phyloP scores from a whole-genome alignment of 2,113 vertebrate genomes.

The Datnioides undecimradiatus region DNA sequence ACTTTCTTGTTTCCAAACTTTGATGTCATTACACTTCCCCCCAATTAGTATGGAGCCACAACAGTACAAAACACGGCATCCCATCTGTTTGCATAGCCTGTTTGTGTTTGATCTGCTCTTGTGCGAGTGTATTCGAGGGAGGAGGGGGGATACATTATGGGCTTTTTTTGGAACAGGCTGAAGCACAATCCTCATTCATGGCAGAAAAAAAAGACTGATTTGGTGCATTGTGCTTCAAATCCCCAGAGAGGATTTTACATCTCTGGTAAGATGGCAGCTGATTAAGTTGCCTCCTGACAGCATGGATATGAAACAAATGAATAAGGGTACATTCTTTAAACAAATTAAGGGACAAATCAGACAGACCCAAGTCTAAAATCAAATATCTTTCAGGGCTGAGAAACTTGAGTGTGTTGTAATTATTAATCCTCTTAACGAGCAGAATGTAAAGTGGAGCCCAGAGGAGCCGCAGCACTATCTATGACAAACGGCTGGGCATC shows the following conservation, averaged over 20 bases:
- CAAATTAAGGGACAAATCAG: conserved; percentile 52
- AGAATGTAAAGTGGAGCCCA: conserved; percentile 70
- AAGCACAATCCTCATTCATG: conserved; percentile 32
- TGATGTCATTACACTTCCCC: conserved; percentile 65
- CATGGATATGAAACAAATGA: conserved; percentile 37
- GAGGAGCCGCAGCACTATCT: conserved; percentile 76
- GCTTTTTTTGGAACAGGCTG: conserved; percentile 20
- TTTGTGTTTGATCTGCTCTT: conserved; percentile 51
- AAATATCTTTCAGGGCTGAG: conserved; percentile 48
- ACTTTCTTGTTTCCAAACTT: conserved; percentile 53
- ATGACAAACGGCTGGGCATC: conserved; percentile 71
- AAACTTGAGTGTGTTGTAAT: conserved; percentile 60
- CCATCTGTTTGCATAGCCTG: conserved; percentile 55
- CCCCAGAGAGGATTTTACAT: conserved; percentile 14
- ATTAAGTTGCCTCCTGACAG: conserved; percentile 27
- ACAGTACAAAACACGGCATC: conserved; percentile 49
- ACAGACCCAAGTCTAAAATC: conserved; percentile 34
- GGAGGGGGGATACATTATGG: conserved; percentile 6
- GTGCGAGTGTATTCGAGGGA: conserved; percentile 15
- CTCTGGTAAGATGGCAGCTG: conserved; percentile 39
- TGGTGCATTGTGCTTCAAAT: conserved; percentile 30
- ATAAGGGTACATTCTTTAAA: conserved; percentile 29
- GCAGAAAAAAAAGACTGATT: conserved; percentile 24
- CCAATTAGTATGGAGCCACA: conserved; percentile 62
- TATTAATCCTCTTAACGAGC: conserved; percentile 81